phyloP scores from a whole-genome alignment of 2,888 invertebrate genomes.

The Sarcophaga caerulescens region DNA sequence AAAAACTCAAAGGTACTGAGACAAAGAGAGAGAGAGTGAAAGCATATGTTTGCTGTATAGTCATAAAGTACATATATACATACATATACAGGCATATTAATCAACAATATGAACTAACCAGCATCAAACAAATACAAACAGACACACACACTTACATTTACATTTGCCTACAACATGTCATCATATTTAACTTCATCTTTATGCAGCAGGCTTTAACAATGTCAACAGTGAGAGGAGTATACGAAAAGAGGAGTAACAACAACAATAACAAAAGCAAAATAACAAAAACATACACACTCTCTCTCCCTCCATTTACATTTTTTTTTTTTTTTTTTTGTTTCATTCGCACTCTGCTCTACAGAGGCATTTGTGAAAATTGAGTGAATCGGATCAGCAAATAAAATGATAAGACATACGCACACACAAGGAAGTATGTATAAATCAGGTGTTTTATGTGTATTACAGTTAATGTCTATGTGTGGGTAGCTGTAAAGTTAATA shows the following conservation, averaged over 20 bases:
- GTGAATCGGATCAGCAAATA: slow-evolving; percentile 33
- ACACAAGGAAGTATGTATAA: neutral
- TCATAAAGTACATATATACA: neutral
- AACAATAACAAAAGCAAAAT: neutral
- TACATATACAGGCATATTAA: neutral
- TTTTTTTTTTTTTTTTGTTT: neutral
- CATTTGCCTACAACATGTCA: neutral
- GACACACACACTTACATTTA: neutral
- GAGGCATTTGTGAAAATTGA: slow-evolving; percentile 35
- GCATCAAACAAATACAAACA: neutral
- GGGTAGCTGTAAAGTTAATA: neutral
- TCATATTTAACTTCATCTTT: neutral
- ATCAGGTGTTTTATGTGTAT: neutral
- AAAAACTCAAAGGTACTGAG: too few relatives aligned
- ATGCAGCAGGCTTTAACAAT: slow-evolving; percentile 25
- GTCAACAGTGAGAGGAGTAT: slow-evolving; percentile 34
- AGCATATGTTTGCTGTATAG: slow-evolving; percentile 8
- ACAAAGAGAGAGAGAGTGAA: neutral
- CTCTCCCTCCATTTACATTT: neutral
- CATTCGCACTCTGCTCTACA: neutral
- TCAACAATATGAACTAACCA: slow-evolving; percentile 9
- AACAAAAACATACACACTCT: neutral
- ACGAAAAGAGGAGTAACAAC: neutral
- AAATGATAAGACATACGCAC: neutral
- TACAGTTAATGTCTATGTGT: neutral